Evolutionary conservation across 2,797 vertebrate species (phyloP), one percentile per base, ranked within the genome.

Genomic region (Pogonophryne albipinna): DNA sequence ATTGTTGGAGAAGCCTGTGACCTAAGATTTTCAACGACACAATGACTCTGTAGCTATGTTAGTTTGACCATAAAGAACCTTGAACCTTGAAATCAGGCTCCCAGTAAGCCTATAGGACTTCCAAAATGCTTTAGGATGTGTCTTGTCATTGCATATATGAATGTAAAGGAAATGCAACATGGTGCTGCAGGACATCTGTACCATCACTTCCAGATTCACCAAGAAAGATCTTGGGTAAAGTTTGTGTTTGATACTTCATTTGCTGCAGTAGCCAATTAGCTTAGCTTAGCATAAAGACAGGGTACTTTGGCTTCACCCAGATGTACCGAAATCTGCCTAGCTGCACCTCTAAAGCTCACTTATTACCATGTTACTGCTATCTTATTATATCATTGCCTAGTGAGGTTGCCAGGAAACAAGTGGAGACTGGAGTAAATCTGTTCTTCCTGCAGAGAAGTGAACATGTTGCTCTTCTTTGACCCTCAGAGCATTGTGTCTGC

Each of bases 41-140:
- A 23, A 23, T 23, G 2, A 23, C 20, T 23, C 20, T 20, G 20
- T 2, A 20, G 20, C 20, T 23, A 23, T 23, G 20, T 23, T 23
- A 23, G 20, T 23, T 23, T 23, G 20, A 23, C 20, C 2, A 2
- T 23, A 23, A 23, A 23, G 20, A 23, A 23, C 20, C 20, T 23
- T 23, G 20, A 23, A 2, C n/a, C n/a, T n/a, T n/a, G n/a, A n/a
- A n/a, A 23, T 23, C 27, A 56, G 17, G n/a, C 55, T 77, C 16
- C 46, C 12, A 46, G 20, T 61, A 51, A 65, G 31, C 31, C 49
- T 45, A 5, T 74, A 62, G 49, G 42, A 45, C 72, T 51, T 1
- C 44, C 60, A 58, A 16, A 74, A 50, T 58, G 71, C 64, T 31
- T 52, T 65, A 13, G 52, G 65, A 27, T 4, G 27, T 27, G 27